A percentile compares a stretch with the other conserved stretches of the same genome.
phyloP scores from a whole-genome alignment of 2,113 vertebrate genomes.

The Mormyrus iriodes region DNA sequence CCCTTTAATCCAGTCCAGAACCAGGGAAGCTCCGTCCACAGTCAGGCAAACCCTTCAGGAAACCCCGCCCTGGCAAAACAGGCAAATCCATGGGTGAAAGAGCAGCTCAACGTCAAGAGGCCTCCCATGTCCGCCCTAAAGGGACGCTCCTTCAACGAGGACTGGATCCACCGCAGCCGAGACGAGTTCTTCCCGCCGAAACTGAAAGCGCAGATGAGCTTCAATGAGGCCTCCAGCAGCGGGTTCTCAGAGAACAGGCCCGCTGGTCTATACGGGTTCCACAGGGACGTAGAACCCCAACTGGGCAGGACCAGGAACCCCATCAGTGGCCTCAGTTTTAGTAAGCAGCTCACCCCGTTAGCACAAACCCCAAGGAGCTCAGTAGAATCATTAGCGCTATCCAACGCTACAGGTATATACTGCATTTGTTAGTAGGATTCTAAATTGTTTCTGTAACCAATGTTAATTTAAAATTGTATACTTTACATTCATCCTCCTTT shows the following conservation, averaged over 20 bases:
- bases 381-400: slow-evolving; percentile 87
- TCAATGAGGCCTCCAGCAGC: slow-evolving; percentile 76
- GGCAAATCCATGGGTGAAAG: slow-evolving; percentile 80
- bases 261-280: slow-evolving; percentile 82
- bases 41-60: slow-evolving; percentile 54
- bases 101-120: slow-evolving; percentile 81
- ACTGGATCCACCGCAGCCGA: slow-evolving; percentile 75
- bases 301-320: slow-evolving; percentile 84
- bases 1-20: slow-evolving; percentile 66
- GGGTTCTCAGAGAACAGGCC: slow-evolving; percentile 80
- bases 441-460: not conserved
- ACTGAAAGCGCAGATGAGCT: slow-evolving; percentile 81
- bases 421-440: not conserved
- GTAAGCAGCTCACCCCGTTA: slow-evolving; percentile 77
- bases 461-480: not conserved
- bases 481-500: not conserved
- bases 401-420: slow-evolving; percentile 76
- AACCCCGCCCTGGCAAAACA: slow-evolving; percentile 43
- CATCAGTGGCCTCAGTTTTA: slow-evolving; percentile 83
- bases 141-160: slow-evolving; percentile 76
- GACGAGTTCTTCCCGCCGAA: slow-evolving; percentile 81
- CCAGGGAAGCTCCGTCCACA: slow-evolving; percentile 39
- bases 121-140: slow-evolving; percentile 80
- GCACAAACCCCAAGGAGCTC: slow-evolving; percentile 89
- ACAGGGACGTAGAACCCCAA: slow-evolving; percentile 58